These are phyloP conservation scores for Bujurquina vittata DNA, from an alignment of 2,113 vertebrate species.

Conservation along the genomic window DNA sequence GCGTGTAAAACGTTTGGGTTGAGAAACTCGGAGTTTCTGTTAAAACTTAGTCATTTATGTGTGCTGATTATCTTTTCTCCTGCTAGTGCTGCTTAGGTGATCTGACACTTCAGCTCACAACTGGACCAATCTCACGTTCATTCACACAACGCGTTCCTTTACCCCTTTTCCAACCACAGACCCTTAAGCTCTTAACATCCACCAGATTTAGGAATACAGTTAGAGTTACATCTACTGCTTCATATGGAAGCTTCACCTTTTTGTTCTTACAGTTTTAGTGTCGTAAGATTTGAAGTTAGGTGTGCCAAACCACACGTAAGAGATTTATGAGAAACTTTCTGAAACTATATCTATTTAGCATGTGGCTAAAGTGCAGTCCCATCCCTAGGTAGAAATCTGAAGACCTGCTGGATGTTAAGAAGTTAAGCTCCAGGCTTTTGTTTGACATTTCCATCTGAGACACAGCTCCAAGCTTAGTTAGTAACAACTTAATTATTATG, in stretches of 20 bases:
- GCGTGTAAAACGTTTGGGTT: neutral
- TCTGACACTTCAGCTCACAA: neutral
- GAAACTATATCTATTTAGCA: neutral
- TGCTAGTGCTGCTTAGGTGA: neutral
- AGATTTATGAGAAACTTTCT: neutral
- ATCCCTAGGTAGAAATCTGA: neutral
- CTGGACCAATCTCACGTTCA: neutral
- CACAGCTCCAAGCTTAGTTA: neutral
- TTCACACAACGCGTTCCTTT: neutral
- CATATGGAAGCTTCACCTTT: neutral
- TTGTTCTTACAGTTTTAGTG: neutral
- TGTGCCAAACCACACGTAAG: neutral
- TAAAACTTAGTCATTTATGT: too few species aligned
- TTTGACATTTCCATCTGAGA: neutral
- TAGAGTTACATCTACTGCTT: neutral
- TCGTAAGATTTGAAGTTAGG: neutral
- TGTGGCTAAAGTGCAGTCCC: neutral
- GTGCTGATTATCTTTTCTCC: neutral
- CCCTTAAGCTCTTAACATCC: neutral
- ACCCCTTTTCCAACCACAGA: neutral
- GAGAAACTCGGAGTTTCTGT: neutral
- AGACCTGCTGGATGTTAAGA: neutral
- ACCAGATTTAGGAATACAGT: neutral
- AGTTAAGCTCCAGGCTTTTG: neutral
- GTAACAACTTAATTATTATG: neutral